Percentiles rank a stretch among this genome's conserved stretches.
Conservation (phyloP, 2,113 vertebrate species). For the Engraulis encrasicolus region DNA sequence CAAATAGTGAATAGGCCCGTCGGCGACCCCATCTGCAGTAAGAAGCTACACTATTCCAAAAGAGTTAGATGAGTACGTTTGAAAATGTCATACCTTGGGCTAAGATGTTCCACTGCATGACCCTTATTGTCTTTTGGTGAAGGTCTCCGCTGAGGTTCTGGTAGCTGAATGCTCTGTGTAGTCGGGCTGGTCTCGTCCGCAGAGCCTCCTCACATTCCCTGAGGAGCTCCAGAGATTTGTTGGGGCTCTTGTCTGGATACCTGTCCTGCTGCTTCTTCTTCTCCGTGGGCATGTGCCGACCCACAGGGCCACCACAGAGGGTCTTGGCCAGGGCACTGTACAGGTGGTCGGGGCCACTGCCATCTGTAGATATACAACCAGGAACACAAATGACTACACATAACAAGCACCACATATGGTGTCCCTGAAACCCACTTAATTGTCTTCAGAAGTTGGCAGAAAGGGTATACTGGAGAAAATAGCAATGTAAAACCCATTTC, state of each 20-base stretch:
- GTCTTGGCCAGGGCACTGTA: constrained; percentile 83
- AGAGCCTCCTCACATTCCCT: constrained; percentile 86
- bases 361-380: too few relatives aligned
- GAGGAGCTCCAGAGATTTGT: constrained; percentile 81
- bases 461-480: too few relatives aligned
- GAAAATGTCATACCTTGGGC: constrained; percentile 96
- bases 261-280: constrained; percentile 69
- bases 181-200: constrained; percentile 78
- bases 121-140: constrained; percentile 74
- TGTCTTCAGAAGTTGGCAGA: too few relatives aligned
- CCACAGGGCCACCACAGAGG: constrained; percentile 69
- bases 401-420: too few relatives aligned
- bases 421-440: too few relatives aligned
- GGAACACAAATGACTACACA: too few relatives aligned
- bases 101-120: constrained; percentile 98
- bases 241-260: constrained; percentile 67
- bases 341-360: constrained; percentile 82
- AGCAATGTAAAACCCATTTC: too few relatives aligned
- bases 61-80: too few relatives aligned
- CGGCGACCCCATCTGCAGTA: too few relatives aligned
- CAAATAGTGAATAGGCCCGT: too few relatives aligned
- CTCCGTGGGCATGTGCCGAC: constrained; percentile 69
- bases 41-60: background rate
- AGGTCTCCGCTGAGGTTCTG: background rate
- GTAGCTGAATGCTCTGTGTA: constrained; percentile 79